Conservation (phyloP, 1,140 invertebrate genomes). For the Phocides pigmalion region DNA sequence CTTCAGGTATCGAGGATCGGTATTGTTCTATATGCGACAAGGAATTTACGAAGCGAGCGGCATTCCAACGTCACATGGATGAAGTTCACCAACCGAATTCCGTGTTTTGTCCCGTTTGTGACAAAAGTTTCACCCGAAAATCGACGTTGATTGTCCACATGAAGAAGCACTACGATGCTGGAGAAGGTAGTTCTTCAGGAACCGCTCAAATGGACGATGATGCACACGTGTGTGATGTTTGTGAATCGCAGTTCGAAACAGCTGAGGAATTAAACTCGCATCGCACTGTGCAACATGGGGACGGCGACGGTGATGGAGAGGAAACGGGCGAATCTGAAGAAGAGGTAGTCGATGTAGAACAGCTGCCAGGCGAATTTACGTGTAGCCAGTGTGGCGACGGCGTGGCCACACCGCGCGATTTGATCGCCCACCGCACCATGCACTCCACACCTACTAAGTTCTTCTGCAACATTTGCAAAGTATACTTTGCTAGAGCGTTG, state of each 20-base stretch:
- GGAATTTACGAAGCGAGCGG: slow-evolving; percentile 83
- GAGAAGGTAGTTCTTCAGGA: slow-evolving; percentile 57
- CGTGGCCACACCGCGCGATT: slow-evolving; percentile 73
- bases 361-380: slow-evolving; percentile 66
- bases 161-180: slow-evolving; percentile 78
- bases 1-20: slow-evolving; percentile 69
- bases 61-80: slow-evolving; percentile 84
- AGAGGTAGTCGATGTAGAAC: slow-evolving; percentile 53
- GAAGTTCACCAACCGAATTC: slow-evolving; percentile 76
- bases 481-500: slow-evolving; percentile 81
- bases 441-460: slow-evolving; percentile 77
- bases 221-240: slow-evolving; percentile 59
- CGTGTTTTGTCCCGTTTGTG: slow-evolving; percentile 82
- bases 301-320: slow-evolving; percentile 37
- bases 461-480: slow-evolving; percentile 84
- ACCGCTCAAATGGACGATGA: slow-evolving; percentile 55
- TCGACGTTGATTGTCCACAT: slow-evolving; percentile 83
- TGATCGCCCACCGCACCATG: slow-evolving; percentile 77
- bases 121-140: slow-evolving; percentile 83
- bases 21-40: slow-evolving; percentile 86
- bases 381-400: slow-evolving; percentile 78
- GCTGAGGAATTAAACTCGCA: slow-evolving; percentile 54
- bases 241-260: slow-evolving; percentile 61
- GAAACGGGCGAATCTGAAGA: slow-evolving; percentile 69
- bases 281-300: slow-evolving; percentile 55